A percentile compares a stretch with the other conserved stretches of the same genome.
phyloP scores from a whole-genome alignment of 2,113 vertebrate species.

The Silurus asotus region DNA sequence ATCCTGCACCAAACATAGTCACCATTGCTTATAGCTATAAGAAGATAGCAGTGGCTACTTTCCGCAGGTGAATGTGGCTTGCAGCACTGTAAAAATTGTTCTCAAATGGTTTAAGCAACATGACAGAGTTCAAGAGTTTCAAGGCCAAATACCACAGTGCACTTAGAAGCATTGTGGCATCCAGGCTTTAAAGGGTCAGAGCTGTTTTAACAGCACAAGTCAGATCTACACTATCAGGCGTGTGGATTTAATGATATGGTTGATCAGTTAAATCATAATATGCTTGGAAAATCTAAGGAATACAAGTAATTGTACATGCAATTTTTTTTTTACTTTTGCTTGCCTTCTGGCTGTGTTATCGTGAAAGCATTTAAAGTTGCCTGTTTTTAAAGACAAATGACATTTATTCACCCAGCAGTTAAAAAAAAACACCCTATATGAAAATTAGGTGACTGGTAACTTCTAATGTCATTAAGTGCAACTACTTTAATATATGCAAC shows the following conservation, averaged over 20 bases:
- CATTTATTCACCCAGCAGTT: background rate
- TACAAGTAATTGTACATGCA: background rate
- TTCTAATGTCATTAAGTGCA: background rate
- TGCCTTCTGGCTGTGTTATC: constrained; percentile 9
- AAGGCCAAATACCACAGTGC: too few species aligned
- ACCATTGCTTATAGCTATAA: background rate
- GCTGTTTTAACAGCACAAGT: too few species aligned
- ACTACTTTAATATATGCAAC: background rate
- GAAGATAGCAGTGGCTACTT: too few species aligned
- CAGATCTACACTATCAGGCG: too few species aligned
- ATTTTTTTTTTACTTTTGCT: background rate
- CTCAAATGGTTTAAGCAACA: too few species aligned
- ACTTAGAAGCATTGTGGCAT: too few species aligned
- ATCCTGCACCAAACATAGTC: background rate
- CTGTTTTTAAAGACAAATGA: background rate
- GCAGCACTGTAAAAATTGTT: too few species aligned
- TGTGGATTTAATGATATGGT: too few species aligned
- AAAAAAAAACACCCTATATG: background rate
- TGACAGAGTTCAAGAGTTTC: too few species aligned
- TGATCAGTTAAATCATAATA: too few species aligned
- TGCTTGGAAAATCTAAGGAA: background rate
- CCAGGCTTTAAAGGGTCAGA: too few species aligned
- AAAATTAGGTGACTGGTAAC: constrained; percentile 14
- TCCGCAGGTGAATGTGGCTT: too few species aligned
- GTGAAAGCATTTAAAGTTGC: constrained; percentile 1